Evolutionary conservation across 2,113 vertebrate genomes (phyloP).

Genomic region (Otus sunia): DNA sequence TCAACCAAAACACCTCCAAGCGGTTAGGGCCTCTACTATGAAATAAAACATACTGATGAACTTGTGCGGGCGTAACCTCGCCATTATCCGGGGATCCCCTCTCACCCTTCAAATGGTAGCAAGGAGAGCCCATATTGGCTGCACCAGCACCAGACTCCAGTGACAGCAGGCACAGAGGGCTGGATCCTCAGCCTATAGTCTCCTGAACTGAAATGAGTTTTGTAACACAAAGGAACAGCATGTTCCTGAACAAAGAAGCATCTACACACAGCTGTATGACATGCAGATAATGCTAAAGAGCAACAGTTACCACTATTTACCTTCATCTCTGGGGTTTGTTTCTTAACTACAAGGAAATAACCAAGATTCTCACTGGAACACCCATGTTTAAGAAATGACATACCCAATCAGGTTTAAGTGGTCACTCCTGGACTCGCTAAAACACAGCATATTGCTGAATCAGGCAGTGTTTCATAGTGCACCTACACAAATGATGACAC

Average conservation of each 20-base stretch:
- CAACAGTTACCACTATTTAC: background rate
- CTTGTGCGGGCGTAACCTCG: fast-evolving
- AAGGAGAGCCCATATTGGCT: background rate
- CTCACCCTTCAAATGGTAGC: background rate
- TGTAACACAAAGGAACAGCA: background rate
- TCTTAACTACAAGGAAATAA: slow-evolving; percentile 8
- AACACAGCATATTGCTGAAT: background rate
- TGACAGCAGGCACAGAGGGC: background rate
- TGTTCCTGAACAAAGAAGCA: background rate
- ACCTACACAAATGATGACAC: background rate
- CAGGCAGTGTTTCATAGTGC: background rate
- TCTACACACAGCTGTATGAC: background rate
- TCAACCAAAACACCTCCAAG: background rate
- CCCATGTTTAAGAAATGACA: background rate
- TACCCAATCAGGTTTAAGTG: background rate
- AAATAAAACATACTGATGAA: background rate
- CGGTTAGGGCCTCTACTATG: background rate
- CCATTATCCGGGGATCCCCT: fast-evolving
- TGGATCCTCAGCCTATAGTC: background rate
- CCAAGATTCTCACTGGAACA: background rate
- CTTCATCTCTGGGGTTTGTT: background rate
- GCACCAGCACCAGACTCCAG: background rate
- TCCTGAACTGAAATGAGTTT: background rate
- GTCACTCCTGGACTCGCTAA: background rate
- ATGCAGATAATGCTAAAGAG: background rate